Base-by-base conservation (phyloP, 2,113 vertebrate species). In the Gallinago undulata region DNA sequence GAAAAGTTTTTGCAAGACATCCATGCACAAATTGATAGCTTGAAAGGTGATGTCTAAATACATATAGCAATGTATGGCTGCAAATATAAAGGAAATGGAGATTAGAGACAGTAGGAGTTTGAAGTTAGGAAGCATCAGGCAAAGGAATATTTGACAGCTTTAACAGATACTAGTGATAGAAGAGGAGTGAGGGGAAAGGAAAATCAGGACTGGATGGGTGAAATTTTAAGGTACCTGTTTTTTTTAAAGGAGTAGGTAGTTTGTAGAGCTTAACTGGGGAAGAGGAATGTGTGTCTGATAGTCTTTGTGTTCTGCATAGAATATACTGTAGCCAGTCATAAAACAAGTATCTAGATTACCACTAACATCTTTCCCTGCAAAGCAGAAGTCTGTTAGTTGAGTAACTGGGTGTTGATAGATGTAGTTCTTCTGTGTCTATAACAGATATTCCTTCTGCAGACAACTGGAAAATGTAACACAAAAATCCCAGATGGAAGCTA, bases 401-500 rank as follows among this genome's bases (percentile, higher is more conserved):
- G 64, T 69, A 92, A 79, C 60, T 91, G 88, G 2, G 7, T 95
- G 88, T 89, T 94, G 57, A 48, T 96, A n/a, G 35, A 89, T 89
- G 62, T 62, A 72, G 33, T 39, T 90, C 41, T 87, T 89, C 77
- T 92, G 81, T 83, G 77, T 89, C 62, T 78, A 1, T 78, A 89
- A 64, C 86, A 93, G 90, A 63, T 91, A 94, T 25, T 92, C 51
- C 45, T 94, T 62, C 45, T 77, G 53, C 72, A 94, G 87, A 74
- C 80, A 84, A 91, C 86, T 77, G 87, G 92, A 92, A 94, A 70
- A 90, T 78, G 56, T 87, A 41, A 92, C 90, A 19, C 48, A 80
- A 84, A 95, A 93, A 78, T 92, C 83, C 85, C 93, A 93, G 83
- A 84, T 91, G 91, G 74, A 87, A 89, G 59, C 21, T 55, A 45